Percentiles rank a stretch among this genome's conserved stretches.
These are phyloP conservation scores for Patella ulyssiponensis DNA, from an alignment of 2,888 invertebrate species.

Conservation along the genomic window DNA sequence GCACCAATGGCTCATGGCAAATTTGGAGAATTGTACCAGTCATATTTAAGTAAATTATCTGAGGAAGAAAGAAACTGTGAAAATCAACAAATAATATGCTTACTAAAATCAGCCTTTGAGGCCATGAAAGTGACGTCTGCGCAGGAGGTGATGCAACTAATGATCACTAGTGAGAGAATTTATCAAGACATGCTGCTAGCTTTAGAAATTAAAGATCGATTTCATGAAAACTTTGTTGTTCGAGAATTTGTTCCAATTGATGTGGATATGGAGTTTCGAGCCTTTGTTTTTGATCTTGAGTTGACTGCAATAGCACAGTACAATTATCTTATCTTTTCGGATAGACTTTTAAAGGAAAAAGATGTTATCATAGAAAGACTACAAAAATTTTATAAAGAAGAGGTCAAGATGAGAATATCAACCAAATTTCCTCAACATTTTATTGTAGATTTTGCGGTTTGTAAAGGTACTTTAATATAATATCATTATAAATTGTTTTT, in stretches of 20 bases:
- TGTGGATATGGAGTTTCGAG: slow-evolving; percentile 64
- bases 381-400: slow-evolving; percentile 40
- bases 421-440: slow-evolving; percentile 45
- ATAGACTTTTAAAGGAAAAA: slow-evolving; percentile 42
- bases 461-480: slow-evolving; percentile 35
- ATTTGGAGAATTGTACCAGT: slow-evolving; percentile 48
- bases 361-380: slow-evolving; percentile 41
- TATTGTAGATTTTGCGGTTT: slow-evolving; percentile 61
- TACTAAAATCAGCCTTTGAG: slow-evolving; percentile 55
- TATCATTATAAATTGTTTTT: no score
- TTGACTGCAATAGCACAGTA: slow-evolving; percentile 59
- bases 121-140: slow-evolving; percentile 50
- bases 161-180: slow-evolving; percentile 57
- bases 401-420: slow-evolving; percentile 46
- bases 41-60: slow-evolving; percentile 35
- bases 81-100: slow-evolving; percentile 55
- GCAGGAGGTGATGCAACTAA: slow-evolving; percentile 55
- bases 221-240: slow-evolving; percentile 59
- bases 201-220: slow-evolving; percentile 47
- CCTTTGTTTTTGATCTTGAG: slow-evolving; percentile 52
- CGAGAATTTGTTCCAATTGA: slow-evolving; percentile 58
- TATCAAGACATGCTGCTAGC: slow-evolving; percentile 62
- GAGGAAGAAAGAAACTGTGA: slow-evolving; percentile 39
- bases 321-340: slow-evolving; percentile 58
- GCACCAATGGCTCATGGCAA: slow-evolving; percentile 52